A percentile compares a stretch with the other conserved stretches of the same genome.
Conservation (phyloP, 2,113 vertebrate genomes). For the Bubo blakistoni region DNA sequence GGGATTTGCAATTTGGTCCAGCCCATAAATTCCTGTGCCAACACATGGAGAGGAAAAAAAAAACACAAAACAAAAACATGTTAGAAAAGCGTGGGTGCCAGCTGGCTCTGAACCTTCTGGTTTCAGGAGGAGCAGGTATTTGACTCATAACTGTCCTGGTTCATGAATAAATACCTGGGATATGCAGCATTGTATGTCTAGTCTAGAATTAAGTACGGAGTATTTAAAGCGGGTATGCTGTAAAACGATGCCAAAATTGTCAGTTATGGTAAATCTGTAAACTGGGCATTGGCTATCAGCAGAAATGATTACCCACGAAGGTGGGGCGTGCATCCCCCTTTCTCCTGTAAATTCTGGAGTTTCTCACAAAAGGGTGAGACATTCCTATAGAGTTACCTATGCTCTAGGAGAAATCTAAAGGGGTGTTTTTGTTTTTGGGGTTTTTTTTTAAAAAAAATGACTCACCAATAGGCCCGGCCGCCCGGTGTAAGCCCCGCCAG, state of each 20-base stretch:
- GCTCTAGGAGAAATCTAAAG: no score
- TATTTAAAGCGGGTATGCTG: no score
- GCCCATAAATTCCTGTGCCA: not conserved
- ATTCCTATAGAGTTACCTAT: no score
- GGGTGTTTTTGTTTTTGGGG: no score
- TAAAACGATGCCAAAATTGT: rapidly evolving
- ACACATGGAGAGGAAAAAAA: not conserved
- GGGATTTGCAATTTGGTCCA: not conserved
- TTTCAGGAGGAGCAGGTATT: not conserved
- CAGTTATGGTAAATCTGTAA: not conserved
- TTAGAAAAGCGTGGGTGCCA: not conserved
- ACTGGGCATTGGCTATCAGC: rapidly evolving
- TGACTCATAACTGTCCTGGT: not conserved
- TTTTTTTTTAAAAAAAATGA: no score
- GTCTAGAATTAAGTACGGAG: not conserved
- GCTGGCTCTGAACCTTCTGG: not conserved
- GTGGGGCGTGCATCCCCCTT: no score
- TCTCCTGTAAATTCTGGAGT: rapidly evolving
- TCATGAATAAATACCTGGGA: not conserved
- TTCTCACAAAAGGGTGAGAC: rapidly evolving
- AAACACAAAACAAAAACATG: not conserved
- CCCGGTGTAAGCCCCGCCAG: not conserved
- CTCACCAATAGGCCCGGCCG: no score
- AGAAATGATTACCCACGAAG: no score
- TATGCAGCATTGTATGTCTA: rapidly evolving